Conservation (phyloP, 2,888 invertebrate genomes). For the Odiellus spinosus region DNA sequence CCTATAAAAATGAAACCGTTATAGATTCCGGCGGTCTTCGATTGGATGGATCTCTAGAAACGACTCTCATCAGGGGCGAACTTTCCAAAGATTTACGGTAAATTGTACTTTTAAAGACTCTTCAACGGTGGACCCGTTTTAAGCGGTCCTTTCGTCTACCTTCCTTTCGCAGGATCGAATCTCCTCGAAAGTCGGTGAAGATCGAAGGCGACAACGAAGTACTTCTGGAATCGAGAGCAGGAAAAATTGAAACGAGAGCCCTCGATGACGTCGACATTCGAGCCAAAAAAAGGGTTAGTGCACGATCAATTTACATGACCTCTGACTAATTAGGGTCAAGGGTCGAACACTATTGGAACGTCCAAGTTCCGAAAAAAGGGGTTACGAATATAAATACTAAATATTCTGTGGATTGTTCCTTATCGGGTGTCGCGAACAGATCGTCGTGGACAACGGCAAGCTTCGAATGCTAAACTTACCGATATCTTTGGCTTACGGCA, state of each 20-base stretch:
- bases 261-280: slow-evolving; percentile 1
- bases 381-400: too few relatives aligned
- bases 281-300: too few relatives aligned
- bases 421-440: too few relatives aligned
- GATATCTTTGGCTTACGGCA: neutral
- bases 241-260: slow-evolving; percentile 8
- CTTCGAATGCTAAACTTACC: slow-evolving; percentile 12
- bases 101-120: neutral
- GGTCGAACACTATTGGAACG: too few relatives aligned
- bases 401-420: too few relatives aligned
- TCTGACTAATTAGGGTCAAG: too few relatives aligned
- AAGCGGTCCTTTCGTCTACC: too few relatives aligned
- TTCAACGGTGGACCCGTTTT: too few relatives aligned
- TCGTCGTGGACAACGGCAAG: slow-evolving; percentile 8
- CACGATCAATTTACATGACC: too few relatives aligned
- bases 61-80: slow-evolving; percentile 10
- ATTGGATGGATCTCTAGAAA: slow-evolving; percentile 12
- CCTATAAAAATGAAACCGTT: too few relatives aligned
- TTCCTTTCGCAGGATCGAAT: slow-evolving; percentile 7
- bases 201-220: slow-evolving; percentile 9
- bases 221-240: slow-evolving; percentile 12
- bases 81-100: slow-evolving; percentile 14
- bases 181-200: slow-evolving; percentile 9
- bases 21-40: slow-evolving; percentile 15
- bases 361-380: too few relatives aligned